Evolutionary conservation across 2,113 vertebrate genomes (phyloP), one percentile per base, ranked within the genome.

Genomic region (Lepus europaeus): DNA sequence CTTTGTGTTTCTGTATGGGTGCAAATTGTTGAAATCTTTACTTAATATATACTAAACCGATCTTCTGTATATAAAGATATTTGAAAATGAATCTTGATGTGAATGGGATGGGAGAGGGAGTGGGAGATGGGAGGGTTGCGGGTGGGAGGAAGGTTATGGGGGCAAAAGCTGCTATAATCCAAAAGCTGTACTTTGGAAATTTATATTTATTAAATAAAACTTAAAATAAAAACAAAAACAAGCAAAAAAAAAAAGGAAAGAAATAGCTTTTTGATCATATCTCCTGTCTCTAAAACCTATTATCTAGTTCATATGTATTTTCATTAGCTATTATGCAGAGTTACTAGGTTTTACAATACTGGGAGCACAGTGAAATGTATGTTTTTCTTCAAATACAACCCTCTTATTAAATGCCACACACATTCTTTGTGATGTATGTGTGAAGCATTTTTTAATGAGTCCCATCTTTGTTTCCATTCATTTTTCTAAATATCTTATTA

Each of bases 331-430:
- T 92, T 92, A 95, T 93, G 76, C 76, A 95, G 19, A 95, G 59
- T 81, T 92, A 95, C 68, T 88, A 68, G 33, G 4, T 95, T 93
- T 96, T 94, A 94, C 83, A 95, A 96, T 97, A 96, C 88, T 83
- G 31, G 63, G 59, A 94, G 89, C 16, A 87, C 53, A 97, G 72
- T 93, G 70, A 95, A 82, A 81, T 85, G 8, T n/a, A 64, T 93
- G 53, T 16, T 87, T 36, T 92, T 68, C 45, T 93, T 92, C 79
- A 93, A 89, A 87, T 13, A 45, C 20, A 87, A 77, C 19, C 53
- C 69, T 36, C 33, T 59, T 93, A 86, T 87, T 36, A 95, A 97
- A 93, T 96, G 90, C 73, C 69, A 91, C 16, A n/a, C n/a, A 53
- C 31, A 72, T 70, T 88, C 72, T 87, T 85, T 92, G 68, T 80